These are phyloP conservation scores for Cottus gobio DNA, from an alignment of 2,113 vertebrate genomes.

Conservation along the genomic window DNA sequence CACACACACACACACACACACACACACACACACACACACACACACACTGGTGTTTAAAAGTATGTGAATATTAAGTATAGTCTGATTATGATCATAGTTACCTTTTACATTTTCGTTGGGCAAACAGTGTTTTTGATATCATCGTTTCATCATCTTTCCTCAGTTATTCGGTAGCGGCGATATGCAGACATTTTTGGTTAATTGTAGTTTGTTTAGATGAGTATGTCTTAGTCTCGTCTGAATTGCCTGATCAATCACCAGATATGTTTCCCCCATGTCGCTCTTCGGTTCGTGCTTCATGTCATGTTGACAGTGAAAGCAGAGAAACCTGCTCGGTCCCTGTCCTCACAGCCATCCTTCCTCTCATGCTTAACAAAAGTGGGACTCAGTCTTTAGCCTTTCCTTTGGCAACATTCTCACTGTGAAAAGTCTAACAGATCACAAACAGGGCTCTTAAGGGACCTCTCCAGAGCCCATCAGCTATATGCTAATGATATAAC, in stretches of 20 bases:
- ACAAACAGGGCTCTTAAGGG: slow-evolving; percentile 21
- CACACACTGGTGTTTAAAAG: neutral
- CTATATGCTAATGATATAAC: slow-evolving; percentile 33
- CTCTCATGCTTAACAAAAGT: neutral
- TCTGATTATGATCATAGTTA: neutral
- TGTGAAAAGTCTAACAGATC: slow-evolving; percentile 17
- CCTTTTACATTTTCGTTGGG: neutral
- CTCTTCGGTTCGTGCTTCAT: neutral
- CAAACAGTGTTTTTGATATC: neutral
- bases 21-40: too few species aligned
- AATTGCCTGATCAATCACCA: neutral
- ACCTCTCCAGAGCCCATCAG: slow-evolving; percentile 31
- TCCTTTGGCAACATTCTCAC: slow-evolving; percentile 11
- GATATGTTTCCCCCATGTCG: neutral
- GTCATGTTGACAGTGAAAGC: neutral
- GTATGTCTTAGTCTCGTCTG: neutral
- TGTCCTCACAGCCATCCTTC: neutral
- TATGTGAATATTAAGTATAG: neutral
- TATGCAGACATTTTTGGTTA: neutral
- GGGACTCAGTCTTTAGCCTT: neutral
- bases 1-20: too few species aligned
- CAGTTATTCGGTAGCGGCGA: neutral
- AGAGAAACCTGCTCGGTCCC: neutral
- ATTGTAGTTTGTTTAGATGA: neutral
- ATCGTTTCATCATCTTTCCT: neutral